phyloP scores from a whole-genome alignment of 2,797 vertebrate species.

The Nyctalus aviator region DNA sequence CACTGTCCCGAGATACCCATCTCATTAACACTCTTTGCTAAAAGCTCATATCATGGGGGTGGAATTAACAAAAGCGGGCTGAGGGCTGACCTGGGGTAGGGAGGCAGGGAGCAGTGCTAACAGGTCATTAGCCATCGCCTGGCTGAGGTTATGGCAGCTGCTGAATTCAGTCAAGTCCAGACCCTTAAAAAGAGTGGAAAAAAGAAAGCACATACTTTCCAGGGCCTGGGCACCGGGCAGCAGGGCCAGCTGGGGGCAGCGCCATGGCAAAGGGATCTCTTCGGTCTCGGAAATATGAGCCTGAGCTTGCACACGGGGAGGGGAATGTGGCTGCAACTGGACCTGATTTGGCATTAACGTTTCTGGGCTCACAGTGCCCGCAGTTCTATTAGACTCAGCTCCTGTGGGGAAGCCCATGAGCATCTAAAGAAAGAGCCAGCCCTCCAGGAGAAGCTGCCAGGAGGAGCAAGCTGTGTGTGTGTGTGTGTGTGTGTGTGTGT shows the following conservation, averaged over 20 bases:
- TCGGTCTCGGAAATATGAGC: constrained; percentile 71
- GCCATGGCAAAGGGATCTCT: constrained; percentile 34
- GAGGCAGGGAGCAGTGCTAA: constrained; percentile 49
- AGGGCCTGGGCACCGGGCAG: background rate
- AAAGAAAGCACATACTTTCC: constrained; percentile 76
- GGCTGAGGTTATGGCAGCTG: constrained; percentile 68
- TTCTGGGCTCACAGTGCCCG: background rate
- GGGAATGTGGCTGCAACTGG: background rate
- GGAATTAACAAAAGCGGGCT: constrained; percentile 80
- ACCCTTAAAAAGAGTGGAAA: constrained; percentile 81
- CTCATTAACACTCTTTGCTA: constrained; percentile 69
- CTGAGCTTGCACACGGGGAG: background rate
- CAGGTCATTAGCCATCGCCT: constrained; percentile 68
- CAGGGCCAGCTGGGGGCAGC: constrained; percentile 50
- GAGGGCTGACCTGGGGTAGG: constrained; percentile 69
- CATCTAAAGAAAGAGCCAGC: background rate
- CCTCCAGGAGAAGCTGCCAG: background rate
- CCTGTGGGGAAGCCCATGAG: background rate
- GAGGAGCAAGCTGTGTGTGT: background rate
- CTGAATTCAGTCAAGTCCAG: constrained; percentile 76
- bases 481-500: background rate
- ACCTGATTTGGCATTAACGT: background rate
- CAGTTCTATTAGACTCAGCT: background rate
- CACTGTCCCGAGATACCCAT: constrained; percentile 31
- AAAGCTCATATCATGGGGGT: constrained; percentile 79